A percentile compares a stretch with the other conserved stretches of the same genome.
Conservation (phyloP, 2,888 invertebrate genomes). For the Eubasilissa splendida region DNA sequence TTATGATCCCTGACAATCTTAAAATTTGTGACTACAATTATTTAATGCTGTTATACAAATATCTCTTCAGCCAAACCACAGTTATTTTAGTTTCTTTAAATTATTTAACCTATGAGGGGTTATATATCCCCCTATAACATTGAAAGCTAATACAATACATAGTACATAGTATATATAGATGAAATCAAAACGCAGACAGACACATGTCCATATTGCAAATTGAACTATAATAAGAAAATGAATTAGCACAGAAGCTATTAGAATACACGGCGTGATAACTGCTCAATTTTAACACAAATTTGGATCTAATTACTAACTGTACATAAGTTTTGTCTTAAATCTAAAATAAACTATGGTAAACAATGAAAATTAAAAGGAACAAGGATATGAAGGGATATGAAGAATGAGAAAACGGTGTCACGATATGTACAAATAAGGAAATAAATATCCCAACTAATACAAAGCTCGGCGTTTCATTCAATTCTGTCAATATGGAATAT, state of each 20-base stretch:
- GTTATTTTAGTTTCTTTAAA: conserved; percentile 56
- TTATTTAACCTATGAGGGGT: conserved; percentile 58
- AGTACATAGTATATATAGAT: conserved; percentile 48
- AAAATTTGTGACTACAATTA: conserved; percentile 62
- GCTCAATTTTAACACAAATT: conserved; percentile 60
- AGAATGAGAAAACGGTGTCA: conserved; percentile 40
- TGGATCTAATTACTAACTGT: conserved; percentile 74
- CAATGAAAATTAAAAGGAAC: conserved; percentile 52
- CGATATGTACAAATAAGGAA: conserved; percentile 55
- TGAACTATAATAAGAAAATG: conserved; percentile 67
- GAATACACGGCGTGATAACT: conserved; percentile 26
- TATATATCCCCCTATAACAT: conserved; percentile 58
- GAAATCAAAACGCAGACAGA: conserved; percentile 48
- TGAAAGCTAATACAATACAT: conserved; percentile 59
- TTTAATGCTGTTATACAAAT: conserved; percentile 44
- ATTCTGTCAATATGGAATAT: conserved; percentile 31
- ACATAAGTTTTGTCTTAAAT: conserved; percentile 75
- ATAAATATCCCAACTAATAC: conserved; percentile 48
- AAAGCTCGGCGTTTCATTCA: conserved; percentile 22
- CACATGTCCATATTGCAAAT: conserved; percentile 60
- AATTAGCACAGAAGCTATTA: conserved; percentile 61
- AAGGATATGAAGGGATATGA: conserved; percentile 49
- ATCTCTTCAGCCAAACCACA: conserved; percentile 57
- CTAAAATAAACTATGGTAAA: conserved; percentile 71
- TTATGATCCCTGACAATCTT: conserved; percentile 76